Evolutionary conservation across 1,140 invertebrate species (phyloP).

Genomic region (Drosophila triauraria): DNA sequence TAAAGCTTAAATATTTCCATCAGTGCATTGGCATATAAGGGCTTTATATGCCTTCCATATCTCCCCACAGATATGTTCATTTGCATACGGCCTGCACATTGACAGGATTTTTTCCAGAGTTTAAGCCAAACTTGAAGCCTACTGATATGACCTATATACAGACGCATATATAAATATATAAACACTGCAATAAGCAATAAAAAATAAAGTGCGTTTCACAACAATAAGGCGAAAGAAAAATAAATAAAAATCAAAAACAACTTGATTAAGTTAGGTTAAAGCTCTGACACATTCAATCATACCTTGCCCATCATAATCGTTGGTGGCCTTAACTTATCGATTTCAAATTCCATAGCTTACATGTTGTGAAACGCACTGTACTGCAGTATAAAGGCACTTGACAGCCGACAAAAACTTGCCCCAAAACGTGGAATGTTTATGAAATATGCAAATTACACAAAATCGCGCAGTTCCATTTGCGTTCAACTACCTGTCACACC

Average conservation of each 20-base stretch:
- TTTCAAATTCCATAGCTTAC: not conserved
- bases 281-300: no score
- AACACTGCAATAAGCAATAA: not conserved
- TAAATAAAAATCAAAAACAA: not conserved
- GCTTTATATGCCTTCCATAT: slow-evolving; percentile 16
- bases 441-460: slow-evolving; percentile 66
- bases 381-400: slow-evolving; percentile 3
- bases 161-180: not conserved
- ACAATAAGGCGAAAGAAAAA: not conserved
- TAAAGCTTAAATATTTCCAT: not conserved
- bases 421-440: slow-evolving; percentile 44
- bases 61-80: slow-evolving; percentile 38
- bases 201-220: slow-evolving; percentile 16
- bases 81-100: slow-evolving; percentile 28
- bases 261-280: not conserved
- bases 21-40: slow-evolving; percentile 16
- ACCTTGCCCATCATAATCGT: no score
- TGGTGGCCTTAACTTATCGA: not conserved
- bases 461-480: slow-evolving; percentile 23
- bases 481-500: slow-evolving; percentile 14
- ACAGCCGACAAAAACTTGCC: slow-evolving; percentile 18
- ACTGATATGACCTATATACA: slow-evolving; percentile 36
- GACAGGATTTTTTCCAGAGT: slow-evolving; percentile 28
- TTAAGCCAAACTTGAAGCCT: slow-evolving; percentile 35
- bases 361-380: slow-evolving; percentile 17